A percentile compares a stretch with the other conserved stretches of the same genome.
Evolutionary conservation across 1,140 invertebrate genomes (phyloP).

Genomic region (Heliconius eleuchia): DNA sequence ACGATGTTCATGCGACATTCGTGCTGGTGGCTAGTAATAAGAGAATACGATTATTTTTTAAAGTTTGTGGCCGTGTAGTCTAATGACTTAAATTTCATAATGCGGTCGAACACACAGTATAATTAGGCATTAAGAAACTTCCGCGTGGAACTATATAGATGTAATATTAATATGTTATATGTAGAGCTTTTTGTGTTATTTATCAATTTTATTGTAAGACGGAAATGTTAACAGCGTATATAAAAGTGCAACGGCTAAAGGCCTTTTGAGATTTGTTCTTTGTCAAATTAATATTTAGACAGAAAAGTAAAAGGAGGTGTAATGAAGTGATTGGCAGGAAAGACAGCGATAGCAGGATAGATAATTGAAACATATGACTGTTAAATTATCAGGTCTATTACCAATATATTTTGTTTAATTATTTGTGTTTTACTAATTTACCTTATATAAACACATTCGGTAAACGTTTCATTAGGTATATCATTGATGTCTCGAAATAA

Average conservation of each 20-base stretch:
- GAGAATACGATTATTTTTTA: background rate
- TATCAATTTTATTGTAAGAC: background rate
- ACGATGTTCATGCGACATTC: background rate
- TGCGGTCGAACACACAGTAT: background rate
- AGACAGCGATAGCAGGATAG: background rate
- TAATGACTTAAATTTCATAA: background rate
- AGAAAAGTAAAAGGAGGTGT: background rate
- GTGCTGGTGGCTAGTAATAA: background rate
- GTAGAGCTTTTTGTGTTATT: background rate
- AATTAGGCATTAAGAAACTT: background rate
- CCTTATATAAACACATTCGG: background rate
- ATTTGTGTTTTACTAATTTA: background rate
- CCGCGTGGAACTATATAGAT: background rate
- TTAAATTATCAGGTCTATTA: background rate
- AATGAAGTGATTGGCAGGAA: background rate
- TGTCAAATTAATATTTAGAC: background rate
- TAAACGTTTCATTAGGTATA: background rate
- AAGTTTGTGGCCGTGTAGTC: background rate
- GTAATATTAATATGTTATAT: background rate
- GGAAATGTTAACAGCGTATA: background rate
- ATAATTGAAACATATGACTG: background rate
- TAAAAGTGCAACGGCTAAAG: background rate
- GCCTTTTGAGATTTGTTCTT: background rate
- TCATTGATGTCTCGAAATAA: slow-evolving; percentile 6
- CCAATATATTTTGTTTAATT: background rate